Conservation (phyloP, 1,140 invertebrate species). For the Calycopis cecrops region DNA sequence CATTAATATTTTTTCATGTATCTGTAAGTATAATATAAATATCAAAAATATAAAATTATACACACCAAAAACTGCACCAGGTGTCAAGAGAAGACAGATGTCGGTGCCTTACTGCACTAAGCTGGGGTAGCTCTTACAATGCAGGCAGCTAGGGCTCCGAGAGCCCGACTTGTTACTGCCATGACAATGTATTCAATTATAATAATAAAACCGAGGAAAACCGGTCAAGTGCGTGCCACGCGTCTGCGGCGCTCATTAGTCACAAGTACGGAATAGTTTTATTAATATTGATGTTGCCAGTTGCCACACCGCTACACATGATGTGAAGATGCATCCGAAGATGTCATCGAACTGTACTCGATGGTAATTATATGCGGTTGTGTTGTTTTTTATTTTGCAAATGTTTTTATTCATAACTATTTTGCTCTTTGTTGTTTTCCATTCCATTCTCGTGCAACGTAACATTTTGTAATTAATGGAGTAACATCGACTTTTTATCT, state of each 20-base stretch:
- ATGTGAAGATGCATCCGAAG: constrained; percentile 8
- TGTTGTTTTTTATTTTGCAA: no score
- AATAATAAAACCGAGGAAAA: constrained; percentile 7
- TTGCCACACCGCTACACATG: constrained; percentile 1
- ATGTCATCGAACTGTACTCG: constrained; percentile 7
- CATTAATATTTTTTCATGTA: no score
- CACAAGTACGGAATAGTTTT: constrained; percentile 9
- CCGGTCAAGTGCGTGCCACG: constrained; percentile 1
- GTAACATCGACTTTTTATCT: no score
- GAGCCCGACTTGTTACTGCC: background rate
- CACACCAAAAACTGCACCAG: constrained; percentile 24
- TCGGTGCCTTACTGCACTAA: constrained; percentile 31
- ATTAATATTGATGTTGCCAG: constrained; percentile 4
- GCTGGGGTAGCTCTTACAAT: constrained; percentile 32
- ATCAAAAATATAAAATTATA: background rate
- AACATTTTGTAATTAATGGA: no score
- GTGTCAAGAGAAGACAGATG: constrained; percentile 46
- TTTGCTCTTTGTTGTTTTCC: no score
- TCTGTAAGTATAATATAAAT: no score
- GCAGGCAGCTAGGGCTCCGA: constrained; percentile 19
- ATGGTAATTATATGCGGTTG: background rate
- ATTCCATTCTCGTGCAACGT: no score
- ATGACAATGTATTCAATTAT: constrained; percentile 11
- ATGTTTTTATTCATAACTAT: no score
- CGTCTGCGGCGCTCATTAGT: constrained; percentile 4